Base-by-base conservation (phyloP, 2,888 invertebrate genomes). In the Troides aeacus region DNA sequence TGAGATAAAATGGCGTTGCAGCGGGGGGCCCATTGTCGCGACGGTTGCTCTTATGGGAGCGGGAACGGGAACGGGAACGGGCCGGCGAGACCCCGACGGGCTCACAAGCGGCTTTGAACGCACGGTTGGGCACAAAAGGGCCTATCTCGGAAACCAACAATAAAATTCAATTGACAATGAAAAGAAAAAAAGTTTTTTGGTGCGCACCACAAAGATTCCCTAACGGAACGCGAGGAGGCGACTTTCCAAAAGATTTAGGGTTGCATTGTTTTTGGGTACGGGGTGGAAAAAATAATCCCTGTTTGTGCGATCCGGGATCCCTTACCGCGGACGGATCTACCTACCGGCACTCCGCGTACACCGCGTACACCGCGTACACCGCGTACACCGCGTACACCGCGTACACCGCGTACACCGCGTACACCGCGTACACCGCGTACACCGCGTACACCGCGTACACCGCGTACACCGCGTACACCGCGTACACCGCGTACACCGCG, bases 101-200 rank as follows among this genome's bases (percentile, higher is more conserved):
- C 80, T 12, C 85, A 88, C 89, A 87, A 89, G 86, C 86, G 84
- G 88, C 89, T 90, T 91, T 88, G 83, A 85, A 88, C 92, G 92
- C 90, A 87, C 90, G 88, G 89, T 87, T 89, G 84, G 78, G 82
- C 89, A 91, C 89, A 92, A 92, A 90, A 90, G 90, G 84, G 84
- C 81, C 82, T 86, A 88, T 90, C 88, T 88, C 82, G 85, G 89
- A 90, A 92, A 89, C 90, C 88, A 84, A 90, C 91, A 90, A 92
- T 92, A 92, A 92, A 90, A 88, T 89, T 90, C 90, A 90, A 90
- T 90, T 90, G 90, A 91, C 92, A 90, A 90, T 88, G 86, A 86
- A 84, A 84, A 81, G 78, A 78, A 80, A 82, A 86, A 83, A 83
- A 79, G 77, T 59, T 64, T 60, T 83, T 87, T 85, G 72, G 84